These are phyloP conservation scores for Hippocampus comes DNA, from an alignment of 2,113 vertebrate genomes.

Conservation along the genomic window DNA sequence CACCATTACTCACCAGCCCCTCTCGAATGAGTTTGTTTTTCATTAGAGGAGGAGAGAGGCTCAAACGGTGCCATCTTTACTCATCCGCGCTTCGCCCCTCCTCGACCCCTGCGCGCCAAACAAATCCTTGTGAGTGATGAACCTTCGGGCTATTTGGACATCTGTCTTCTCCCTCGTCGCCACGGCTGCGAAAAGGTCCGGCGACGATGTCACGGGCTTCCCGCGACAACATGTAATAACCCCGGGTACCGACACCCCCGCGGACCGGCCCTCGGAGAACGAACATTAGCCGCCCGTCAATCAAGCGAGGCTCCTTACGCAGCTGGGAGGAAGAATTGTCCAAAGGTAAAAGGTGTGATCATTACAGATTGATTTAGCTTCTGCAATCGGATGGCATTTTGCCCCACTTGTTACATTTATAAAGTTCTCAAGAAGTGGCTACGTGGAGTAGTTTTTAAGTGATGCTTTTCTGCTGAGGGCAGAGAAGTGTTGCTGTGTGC, in stretches of 20 bases:
- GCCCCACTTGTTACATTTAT: background rate
- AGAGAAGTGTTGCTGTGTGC: background rate
- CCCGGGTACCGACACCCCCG: constrained; percentile 53
- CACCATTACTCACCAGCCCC: constrained; percentile 29
- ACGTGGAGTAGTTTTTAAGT: too few species aligned
- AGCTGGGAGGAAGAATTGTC: constrained; percentile 41
- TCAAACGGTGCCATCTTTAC: constrained; percentile 44
- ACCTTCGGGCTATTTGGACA: constrained; percentile 67
- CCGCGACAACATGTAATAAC: constrained; percentile 55
- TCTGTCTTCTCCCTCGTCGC: constrained; percentile 63
- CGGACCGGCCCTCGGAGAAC: constrained; percentile 57
- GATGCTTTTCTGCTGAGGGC: background rate
- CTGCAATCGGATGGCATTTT: constrained; percentile 30
- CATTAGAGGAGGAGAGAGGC: constrained; percentile 41
- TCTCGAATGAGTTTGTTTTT: constrained; percentile 47
- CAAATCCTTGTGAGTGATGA: constrained; percentile 61
- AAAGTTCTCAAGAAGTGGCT: background rate
- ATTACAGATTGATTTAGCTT: constrained; percentile 63
- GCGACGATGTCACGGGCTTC: constrained; percentile 61
- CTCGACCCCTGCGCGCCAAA: constrained; percentile 25
- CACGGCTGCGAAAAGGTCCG: constrained; percentile 45
- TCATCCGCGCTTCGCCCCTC: constrained; percentile 54
- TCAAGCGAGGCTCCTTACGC: constrained; percentile 45
- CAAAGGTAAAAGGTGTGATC: constrained; percentile 43
- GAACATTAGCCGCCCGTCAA: constrained; percentile 71